phyloP scores from a whole-genome alignment of 1,140 invertebrate genomes.

The Colletes gigas region DNA sequence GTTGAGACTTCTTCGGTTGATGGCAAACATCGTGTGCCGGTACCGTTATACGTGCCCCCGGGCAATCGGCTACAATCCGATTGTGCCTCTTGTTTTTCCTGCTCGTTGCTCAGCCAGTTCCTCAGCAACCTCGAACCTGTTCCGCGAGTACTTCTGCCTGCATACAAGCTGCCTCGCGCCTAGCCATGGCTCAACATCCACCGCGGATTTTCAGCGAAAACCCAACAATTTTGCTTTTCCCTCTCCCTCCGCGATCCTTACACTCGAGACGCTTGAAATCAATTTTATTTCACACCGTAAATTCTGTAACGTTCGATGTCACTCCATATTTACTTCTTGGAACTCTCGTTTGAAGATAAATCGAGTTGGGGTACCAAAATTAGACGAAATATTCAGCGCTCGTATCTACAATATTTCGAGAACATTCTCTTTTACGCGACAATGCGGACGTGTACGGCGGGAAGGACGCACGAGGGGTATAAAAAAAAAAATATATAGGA shows the following conservation, averaged over 20 bases:
- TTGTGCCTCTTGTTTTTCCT: slow-evolving; percentile 79
- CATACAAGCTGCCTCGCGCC: slow-evolving; percentile 41
- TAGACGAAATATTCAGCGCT: no score
- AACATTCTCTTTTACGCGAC: no score
- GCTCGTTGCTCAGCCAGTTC: slow-evolving; percentile 75
- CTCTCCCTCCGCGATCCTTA: no score
- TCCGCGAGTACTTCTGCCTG: slow-evolving; percentile 70
- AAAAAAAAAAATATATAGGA: neutral
- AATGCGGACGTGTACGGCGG: no score
- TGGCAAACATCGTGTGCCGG: slow-evolving; percentile 49
- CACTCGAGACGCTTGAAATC: no score
- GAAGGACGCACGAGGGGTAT: no score
- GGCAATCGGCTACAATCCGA: slow-evolving; percentile 79
- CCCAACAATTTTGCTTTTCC: neutral
- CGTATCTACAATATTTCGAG: no score
- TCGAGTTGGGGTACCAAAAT: no score
- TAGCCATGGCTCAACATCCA: slow-evolving; percentile 9
- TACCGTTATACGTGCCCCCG: slow-evolving; percentile 75
- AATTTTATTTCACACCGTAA: no score
- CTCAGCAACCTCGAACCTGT: slow-evolving; percentile 77
- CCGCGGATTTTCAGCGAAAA: slow-evolving; percentile 40
- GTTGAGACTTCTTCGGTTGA: slow-evolving; percentile 36
- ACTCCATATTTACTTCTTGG: no score
- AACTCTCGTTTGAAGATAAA: no score
- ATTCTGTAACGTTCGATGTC: no score